Base-by-base conservation (phyloP, 2,888 invertebrate species). In the Idaea aversata region DNA sequence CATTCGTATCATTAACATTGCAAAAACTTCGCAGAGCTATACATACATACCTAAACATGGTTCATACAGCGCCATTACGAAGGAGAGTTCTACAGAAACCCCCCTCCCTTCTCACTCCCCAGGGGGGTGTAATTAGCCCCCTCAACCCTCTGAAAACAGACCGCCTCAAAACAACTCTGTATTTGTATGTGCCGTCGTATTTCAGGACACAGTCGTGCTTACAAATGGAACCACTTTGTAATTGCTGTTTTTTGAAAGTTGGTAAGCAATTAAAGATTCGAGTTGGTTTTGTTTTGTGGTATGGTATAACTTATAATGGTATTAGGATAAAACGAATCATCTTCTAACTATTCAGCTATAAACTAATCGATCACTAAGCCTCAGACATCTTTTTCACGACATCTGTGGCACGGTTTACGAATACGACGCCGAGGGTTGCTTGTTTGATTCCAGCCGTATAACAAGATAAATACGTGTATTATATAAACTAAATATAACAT, bases 161-260 rank as follows among this genome's bases (percentile, higher is more conserved):
- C 82, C 81, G 80, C 81, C 77, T 71, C 72, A 82, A 82, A 87
- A 84, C 83, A 87, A 83, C 85, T 79, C 80, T 74, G 74, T 76
- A 76, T 83, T 80, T 81, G 72, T 76, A 77, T 77, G 72, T 72
- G 70, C 66, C 36, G 59, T 63, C 59, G n/a, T 34, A 13, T 63
- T 58, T 59, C 13, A 16, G 57, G 16, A 47, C 13, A 59, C 59
- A 34, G 13, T 58, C 34, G 25, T 59, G 59, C 59, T 59, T 59
- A 59, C 59, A 59, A 59, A 59, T 59, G 59, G 34, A 59, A 5
- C 25, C 16, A 16, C 58, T 34, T 59, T 15, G 59, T 59, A 34
- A 15, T 61, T 25, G 34, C 15, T 61, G 61, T 16, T 34, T 61
- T 5, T 38, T 25, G 34, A 47, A 47, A 25, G 25, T 25, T 25